Evolutionary conservation across 2,113 vertebrate genomes (phyloP), one percentile per base, ranked within the genome.

Genomic region (Seriola dumerili): DNA sequence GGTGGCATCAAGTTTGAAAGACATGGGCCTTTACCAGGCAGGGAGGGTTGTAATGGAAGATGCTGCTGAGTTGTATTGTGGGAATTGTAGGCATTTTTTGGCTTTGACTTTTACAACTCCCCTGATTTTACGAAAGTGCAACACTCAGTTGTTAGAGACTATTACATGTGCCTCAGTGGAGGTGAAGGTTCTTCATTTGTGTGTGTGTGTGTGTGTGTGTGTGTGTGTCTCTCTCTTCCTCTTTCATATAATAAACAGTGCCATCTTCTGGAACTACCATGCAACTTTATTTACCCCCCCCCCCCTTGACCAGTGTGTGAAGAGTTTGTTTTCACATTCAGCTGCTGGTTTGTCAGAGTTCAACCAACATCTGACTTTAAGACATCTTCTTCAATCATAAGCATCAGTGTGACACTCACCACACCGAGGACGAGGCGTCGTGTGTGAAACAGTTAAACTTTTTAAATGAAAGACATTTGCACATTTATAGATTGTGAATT

Each of bases 211-310:
- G 40, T 42, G 40, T 42, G 40, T 42, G 40, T 42, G 34, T 36
- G 34, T 36, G 34, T 36, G 34, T 36, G 34, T 36, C 3, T 36
- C 14, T 59, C 8, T 32, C 29, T 68, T 14, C 9, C 5, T n/a
- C 5, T 14, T n/a, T 59, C 55, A 46, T 55, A 44, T 0, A 65
- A 34, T 44, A 80, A 89, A 89, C 54, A 90, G 82, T 81, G 81
- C 86, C 88, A 90, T 87, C 92, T 86, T 71, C 68, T 92, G 91
- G 88, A 76, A 12, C 10, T 23, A 17, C 2, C 8, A 11, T 11
- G 16, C 42, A 80, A 50, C 34, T 83, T 78, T 78, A 77, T 70
- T 46, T 42, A 63, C 10, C 4, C 32, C 5, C 14, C 0, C 14
- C 4, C 8, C 6, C 6, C 29, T 29, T 38, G 7, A 38, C 5